These are phyloP conservation scores for Entosphenus tridentatus DNA, from an alignment of 2,113 vertebrate genomes.

Conservation along the genomic window DNA sequence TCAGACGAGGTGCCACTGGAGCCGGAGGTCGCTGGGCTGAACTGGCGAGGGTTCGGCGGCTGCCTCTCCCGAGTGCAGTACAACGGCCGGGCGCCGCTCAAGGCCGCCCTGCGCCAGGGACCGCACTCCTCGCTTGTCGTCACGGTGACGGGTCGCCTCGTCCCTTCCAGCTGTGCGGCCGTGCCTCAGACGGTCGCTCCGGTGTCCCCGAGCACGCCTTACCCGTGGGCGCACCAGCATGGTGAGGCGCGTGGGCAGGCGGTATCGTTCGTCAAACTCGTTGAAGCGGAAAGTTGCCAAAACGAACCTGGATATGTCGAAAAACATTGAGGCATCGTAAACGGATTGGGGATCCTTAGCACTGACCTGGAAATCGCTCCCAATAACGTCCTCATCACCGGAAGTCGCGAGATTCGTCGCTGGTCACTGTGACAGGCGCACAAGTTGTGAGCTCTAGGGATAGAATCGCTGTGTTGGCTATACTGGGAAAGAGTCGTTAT, in stretches of 20 bases:
- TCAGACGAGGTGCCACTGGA: conserved; percentile 28
- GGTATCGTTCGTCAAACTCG: too few species aligned
- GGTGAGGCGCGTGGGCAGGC: conserved; percentile 21
- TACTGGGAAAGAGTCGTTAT: too few species aligned
- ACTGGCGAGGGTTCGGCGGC: conserved; percentile 64
- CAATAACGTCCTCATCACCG: too few species aligned
- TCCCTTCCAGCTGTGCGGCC: conserved; percentile 72
- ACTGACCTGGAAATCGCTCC: too few species aligned
- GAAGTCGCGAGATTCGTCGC: too few species aligned
- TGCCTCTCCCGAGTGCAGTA: conserved; percentile 85
- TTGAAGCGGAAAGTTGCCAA: too few species aligned
- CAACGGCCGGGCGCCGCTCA: conserved; percentile 64
- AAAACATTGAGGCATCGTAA: too few species aligned
- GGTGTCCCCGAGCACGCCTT: conserved; percentile 50
- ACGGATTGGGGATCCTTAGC: too few species aligned
- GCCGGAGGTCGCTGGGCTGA: conserved; percentile 66
- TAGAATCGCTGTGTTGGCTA: too few species aligned
- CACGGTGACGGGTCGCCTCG: conserved; percentile 44
- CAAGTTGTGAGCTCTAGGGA: too few species aligned
- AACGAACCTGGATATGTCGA: too few species aligned
- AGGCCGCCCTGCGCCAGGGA: conserved; percentile 45
- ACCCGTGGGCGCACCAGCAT: conserved; percentile 71
- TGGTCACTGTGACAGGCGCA: too few species aligned
- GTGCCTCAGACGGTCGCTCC: conserved; percentile 47
- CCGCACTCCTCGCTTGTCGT: conserved; percentile 32